A percentile compares a stretch with the other conserved stretches of the same genome.
Conservation (phyloP, 2,113 vertebrate genomes). For the Glaucomys volans region DNA sequence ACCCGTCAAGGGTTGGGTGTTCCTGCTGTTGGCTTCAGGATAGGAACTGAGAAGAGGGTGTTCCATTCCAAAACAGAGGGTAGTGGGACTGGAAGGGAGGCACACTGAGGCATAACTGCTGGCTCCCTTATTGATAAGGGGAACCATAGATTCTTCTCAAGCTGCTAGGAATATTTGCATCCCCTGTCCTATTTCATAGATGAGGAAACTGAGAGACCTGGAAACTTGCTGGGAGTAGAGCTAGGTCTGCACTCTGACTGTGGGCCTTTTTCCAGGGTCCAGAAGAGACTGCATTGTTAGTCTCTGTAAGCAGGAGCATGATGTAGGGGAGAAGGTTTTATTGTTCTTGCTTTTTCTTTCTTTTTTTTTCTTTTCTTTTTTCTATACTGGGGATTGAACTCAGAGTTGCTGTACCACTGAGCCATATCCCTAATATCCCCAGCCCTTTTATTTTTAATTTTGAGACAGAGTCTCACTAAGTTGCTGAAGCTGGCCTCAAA, state of each 20-base stretch:
- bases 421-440: no score
- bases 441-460: no score
- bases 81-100: not conserved
- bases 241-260: not conserved
- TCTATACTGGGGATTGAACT: no score
- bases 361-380: no score
- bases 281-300: not conserved
- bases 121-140: not conserved
- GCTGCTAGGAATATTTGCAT: not conserved
- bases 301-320: not conserved
- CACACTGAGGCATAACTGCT: not conserved
- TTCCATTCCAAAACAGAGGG: not conserved
- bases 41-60: not conserved
- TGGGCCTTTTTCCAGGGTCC: not conserved
- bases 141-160: not conserved
- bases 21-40: not conserved
- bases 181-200: not conserved
- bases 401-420: no score
- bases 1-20: not conserved
- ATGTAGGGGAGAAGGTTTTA: not conserved
- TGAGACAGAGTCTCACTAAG: no score
- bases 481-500: no score
- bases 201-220: not conserved
- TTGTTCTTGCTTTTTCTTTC: not conserved
- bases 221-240: not conserved